Conservation (phyloP, 2,888 invertebrate species). For the Lycocerus yunnanus region DNA sequence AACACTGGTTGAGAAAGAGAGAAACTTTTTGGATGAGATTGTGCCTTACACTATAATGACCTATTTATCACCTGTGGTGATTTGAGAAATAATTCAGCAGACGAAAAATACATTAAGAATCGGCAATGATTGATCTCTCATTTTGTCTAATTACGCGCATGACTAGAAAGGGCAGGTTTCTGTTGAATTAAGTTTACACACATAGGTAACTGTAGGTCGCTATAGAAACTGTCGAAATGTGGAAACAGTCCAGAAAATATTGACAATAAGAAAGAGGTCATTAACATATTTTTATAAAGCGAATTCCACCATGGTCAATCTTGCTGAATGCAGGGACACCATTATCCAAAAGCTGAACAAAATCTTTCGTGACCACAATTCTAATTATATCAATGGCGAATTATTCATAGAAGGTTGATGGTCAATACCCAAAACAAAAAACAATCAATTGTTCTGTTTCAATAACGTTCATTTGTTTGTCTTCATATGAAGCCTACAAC, state of each 20-base stretch:
- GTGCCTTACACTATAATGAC: not conserved
- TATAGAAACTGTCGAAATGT: not conserved
- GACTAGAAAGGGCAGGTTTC: not conserved
- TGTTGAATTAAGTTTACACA: not conserved
- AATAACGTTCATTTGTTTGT: not conserved
- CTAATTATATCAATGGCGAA: not conserved
- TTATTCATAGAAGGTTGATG: not conserved
- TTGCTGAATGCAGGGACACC: not conserved
- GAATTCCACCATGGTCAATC: not conserved
- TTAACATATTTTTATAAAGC: not conserved
- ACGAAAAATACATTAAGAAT: not conserved
- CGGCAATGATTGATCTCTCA: not conserved
- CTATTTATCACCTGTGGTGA: not conserved
- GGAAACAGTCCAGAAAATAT: not conserved
- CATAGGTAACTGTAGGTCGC: not conserved
- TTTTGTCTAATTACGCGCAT: not conserved
- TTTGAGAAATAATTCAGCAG: not conserved
- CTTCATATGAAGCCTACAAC: not conserved
- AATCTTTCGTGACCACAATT: not conserved
- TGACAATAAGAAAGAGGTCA: not conserved
- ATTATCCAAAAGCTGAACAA: not conserved
- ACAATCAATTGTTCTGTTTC: not conserved
- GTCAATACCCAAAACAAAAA: not conserved
- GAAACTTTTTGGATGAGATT: not conserved
- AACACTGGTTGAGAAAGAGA: not conserved